A percentile compares a stretch with the other conserved stretches of the same genome.
Conservation (phyloP, 1,140 invertebrate genomes). For the Chrysoperla carnea region DNA sequence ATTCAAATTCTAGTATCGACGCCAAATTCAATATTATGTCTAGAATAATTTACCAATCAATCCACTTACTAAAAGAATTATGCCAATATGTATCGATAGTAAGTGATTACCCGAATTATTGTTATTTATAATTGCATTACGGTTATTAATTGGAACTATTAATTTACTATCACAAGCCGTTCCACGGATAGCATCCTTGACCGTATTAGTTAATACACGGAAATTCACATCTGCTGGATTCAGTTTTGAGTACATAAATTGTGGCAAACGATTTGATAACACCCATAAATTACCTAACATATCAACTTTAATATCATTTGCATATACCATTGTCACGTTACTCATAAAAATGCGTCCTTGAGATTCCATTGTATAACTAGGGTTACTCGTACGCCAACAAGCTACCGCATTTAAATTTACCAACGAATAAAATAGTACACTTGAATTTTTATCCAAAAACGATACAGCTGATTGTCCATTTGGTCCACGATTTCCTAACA, state of each 20-base stretch:
- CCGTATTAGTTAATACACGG: conserved; percentile 44
- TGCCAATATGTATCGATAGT: too few species aligned
- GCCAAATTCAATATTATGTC: too few species aligned
- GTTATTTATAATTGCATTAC: too few species aligned
- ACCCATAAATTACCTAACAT: conserved; percentile 52
- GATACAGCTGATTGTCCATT: conserved; percentile 56
- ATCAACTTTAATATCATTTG: conserved; percentile 61
- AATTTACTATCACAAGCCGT: conserved; percentile 40
- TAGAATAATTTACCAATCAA: too few species aligned
- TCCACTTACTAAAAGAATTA: too few species aligned
- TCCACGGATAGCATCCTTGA: conserved; percentile 43
- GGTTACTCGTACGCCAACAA: conserved; percentile 54
- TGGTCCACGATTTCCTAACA: conserved; percentile 44
- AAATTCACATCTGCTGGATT: conserved; percentile 50
- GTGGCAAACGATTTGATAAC: conserved; percentile 47
- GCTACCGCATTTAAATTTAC: conserved; percentile 57
- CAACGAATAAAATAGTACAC: conserved; percentile 56
- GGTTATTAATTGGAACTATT: conserved; percentile 5
- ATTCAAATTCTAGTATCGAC: too few species aligned
- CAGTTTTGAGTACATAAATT: conserved; percentile 47
- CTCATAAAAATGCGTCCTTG: conserved; percentile 51
- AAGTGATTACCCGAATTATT: too few species aligned
- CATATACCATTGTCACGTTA: conserved; percentile 53
- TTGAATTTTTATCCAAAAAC: conserved; percentile 48
- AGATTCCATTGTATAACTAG: conserved; percentile 39